A percentile compares a stretch with the other conserved stretches of the same genome.
These are phyloP conservation scores for Porites lobata DNA, from an alignment of 92 coral and sea anemone species.

Conservation along the genomic window DNA sequence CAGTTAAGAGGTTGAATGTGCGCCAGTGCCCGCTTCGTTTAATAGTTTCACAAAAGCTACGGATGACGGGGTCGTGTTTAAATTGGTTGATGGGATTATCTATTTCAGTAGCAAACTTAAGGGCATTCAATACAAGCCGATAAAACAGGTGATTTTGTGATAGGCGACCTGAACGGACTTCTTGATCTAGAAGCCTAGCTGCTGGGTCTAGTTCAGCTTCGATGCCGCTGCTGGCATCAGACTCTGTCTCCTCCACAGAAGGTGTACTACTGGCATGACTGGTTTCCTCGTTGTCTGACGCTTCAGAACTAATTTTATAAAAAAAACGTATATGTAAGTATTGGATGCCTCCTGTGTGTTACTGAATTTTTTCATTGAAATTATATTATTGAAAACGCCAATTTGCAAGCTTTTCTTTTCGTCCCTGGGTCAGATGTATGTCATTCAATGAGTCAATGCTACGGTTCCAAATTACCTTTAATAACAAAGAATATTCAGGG, in stretches of 20 bases:
- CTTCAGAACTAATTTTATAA: background rate
- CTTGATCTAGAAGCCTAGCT: slow-evolving; percentile 41
- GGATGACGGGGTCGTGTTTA: slow-evolving; percentile 27
- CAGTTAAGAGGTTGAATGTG: slow-evolving; percentile 25
- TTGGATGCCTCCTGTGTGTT: too few relatives aligned
- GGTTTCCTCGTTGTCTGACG: slow-evolving; percentile 5
- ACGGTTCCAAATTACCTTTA: too few relatives aligned
- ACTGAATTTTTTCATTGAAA: too few relatives aligned
- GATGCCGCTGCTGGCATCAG: slow-evolving; percentile 38
- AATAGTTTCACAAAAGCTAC: slow-evolving; percentile 34
- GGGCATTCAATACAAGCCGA: slow-evolving; percentile 23
- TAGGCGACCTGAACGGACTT: slow-evolving; percentile 48
- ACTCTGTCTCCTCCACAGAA: slow-evolving; percentile 26
- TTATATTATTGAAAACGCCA: too few relatives aligned
- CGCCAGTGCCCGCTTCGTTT: slow-evolving; percentile 27
- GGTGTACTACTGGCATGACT: background rate
- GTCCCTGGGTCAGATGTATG: too few relatives aligned
- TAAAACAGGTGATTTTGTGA: slow-evolving; percentile 36
- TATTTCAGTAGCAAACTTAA: slow-evolving; percentile 29
- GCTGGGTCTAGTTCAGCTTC: slow-evolving; percentile 46
- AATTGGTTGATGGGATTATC: slow-evolving; percentile 34
- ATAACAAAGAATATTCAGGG: too few relatives aligned
- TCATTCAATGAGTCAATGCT: too few relatives aligned
- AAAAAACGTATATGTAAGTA: too few relatives aligned
- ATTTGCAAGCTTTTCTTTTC: too few relatives aligned